Conservation (phyloP, 2,797 vertebrate genomes). For the Myiotriccus ornatus region DNA sequence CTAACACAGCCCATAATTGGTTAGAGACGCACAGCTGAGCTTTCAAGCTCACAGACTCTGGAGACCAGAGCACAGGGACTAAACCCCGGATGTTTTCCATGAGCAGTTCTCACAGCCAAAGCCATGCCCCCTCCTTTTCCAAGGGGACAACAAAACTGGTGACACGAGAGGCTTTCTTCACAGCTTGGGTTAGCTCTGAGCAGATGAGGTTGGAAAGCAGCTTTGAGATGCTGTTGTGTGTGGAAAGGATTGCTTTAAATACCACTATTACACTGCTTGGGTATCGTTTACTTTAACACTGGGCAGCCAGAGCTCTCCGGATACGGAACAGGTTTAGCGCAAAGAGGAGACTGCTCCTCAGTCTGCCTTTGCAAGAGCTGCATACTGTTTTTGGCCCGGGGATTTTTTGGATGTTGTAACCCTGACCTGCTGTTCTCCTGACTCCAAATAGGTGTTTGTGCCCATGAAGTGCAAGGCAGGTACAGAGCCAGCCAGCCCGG, state of each 20-base stretch:
- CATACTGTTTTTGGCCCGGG: background rate
- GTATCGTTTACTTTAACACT: background rate
- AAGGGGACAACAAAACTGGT: background rate
- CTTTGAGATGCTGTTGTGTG: background rate
- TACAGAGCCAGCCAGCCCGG: background rate
- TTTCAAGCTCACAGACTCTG: background rate
- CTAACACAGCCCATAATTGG: background rate
- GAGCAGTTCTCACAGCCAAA: background rate
- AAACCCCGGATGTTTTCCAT: background rate
- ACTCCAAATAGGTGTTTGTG: background rate
- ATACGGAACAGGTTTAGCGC: background rate
- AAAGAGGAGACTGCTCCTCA: background rate
- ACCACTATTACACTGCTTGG: background rate
- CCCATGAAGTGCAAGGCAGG: background rate
- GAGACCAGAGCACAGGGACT: background rate
- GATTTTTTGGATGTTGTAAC: background rate
- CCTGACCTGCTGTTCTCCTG: slow-evolving; percentile 13
- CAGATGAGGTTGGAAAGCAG: background rate
- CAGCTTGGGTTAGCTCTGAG: background rate
- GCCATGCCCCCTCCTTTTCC: background rate
- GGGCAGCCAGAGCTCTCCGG: background rate
- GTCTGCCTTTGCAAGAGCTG: background rate
- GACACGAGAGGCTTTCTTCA: background rate
- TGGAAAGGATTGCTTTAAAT: background rate
- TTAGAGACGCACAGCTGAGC: background rate